Percentiles rank a stretch among this genome's conserved stretches.
Evolutionary conservation across 2,797 vertebrate genomes (phyloP).

Genomic region (Taeniopygia guttata): DNA sequence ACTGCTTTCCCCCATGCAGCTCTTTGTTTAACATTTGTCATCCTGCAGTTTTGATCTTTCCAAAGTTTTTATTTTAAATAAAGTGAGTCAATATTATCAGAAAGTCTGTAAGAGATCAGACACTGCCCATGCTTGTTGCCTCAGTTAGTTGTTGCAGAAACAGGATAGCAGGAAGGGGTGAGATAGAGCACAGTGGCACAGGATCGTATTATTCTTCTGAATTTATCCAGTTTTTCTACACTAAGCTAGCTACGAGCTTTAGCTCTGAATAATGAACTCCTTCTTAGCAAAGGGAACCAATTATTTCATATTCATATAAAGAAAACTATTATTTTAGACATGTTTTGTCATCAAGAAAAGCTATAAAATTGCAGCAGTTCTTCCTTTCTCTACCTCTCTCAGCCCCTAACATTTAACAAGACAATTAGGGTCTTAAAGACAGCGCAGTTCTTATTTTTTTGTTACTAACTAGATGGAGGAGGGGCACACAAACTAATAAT

Average conservation of each 20-base stretch:
- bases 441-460: neutral
- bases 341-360: neutral
- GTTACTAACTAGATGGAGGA: neutral
- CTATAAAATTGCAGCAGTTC: neutral
- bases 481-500: neutral
- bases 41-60: neutral
- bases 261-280: neutral
- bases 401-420: neutral
- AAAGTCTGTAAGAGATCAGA: neutral
- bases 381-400: neutral
- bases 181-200: neutral
- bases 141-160: neutral
- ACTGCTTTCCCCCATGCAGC: neutral
- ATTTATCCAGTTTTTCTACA: neutral
- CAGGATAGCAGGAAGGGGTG: neutral
- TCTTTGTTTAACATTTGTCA: neutral
- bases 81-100: neutral
- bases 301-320: neutral
- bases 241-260: neutral
- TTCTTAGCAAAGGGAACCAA: neutral
- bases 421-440: neutral
- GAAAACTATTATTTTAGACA: neutral
- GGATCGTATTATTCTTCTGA: neutral
- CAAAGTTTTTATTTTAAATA: neutral
- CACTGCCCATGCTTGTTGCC: neutral